A percentile compares a stretch with the other conserved stretches of the same genome.
phyloP scores from a whole-genome alignment of 2,888 invertebrate species.

The Amblyteles armatorius region DNA sequence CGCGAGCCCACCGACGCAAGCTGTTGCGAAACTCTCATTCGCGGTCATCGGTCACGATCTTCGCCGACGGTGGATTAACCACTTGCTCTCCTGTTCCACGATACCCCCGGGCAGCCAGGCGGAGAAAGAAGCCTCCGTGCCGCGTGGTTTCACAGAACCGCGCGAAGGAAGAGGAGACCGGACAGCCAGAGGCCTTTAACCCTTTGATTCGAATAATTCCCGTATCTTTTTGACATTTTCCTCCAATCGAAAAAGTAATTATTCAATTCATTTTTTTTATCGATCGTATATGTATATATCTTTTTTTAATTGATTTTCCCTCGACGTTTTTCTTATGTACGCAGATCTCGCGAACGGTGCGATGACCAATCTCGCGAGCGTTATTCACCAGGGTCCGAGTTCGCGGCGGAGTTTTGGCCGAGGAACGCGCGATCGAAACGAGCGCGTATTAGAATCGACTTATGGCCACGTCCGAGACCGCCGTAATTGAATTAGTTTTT shows the following conservation, averaged over 20 bases:
- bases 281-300: too few species aligned
- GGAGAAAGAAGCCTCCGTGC: slow-evolving; percentile 32
- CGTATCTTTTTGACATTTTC: too few species aligned
- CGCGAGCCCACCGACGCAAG: slow-evolving; percentile 19
- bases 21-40: slow-evolving; percentile 62
- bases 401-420: background rate
- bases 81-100: slow-evolving; percentile 58
- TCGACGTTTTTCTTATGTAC: slow-evolving; percentile 27
- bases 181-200: background rate
- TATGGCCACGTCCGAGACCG: slow-evolving; percentile 68
- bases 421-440: slow-evolving; percentile 25
- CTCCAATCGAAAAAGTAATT: too few species aligned
- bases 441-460: slow-evolving; percentile 71
- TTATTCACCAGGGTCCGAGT: slow-evolving; percentile 25
- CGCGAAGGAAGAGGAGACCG: slow-evolving; percentile 38
- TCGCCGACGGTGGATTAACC: slow-evolving; percentile 26
- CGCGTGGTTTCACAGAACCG: slow-evolving; percentile 16
- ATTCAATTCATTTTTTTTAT: too few species aligned
- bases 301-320: background rate
- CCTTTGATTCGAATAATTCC: background rate
- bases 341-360: slow-evolving; percentile 51
- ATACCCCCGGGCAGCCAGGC: slow-evolving; percentile 30
- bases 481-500: slow-evolving; percentile 74
- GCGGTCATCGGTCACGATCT: slow-evolving; percentile 66
- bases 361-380: slow-evolving; percentile 46